A percentile compares a stretch with the other conserved stretches of the same genome.
These are phyloP conservation scores for Drosophila kepulauana DNA, from an alignment of 1,140 invertebrate species.

Conservation along the genomic window DNA sequence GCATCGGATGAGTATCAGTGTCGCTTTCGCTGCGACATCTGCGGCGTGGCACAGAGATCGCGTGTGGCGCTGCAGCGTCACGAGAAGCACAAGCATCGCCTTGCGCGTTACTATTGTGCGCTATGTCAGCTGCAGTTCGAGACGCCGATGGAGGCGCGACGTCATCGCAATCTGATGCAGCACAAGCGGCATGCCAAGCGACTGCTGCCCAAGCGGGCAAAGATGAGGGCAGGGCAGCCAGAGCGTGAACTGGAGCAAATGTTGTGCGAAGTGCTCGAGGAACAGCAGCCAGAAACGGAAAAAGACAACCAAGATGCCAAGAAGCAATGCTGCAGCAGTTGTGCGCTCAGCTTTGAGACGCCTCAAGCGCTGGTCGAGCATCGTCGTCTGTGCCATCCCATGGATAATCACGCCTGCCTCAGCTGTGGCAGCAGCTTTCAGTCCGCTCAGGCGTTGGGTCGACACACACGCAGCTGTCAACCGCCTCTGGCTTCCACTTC, in stretches of 20 bases:
- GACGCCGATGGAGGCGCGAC: constrained; percentile 87
- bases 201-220: not conserved
- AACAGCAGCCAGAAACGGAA: constrained; percentile 42
- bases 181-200: constrained; percentile 81
- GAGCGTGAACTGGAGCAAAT: constrained; percentile 52
- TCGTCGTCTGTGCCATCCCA: constrained; percentile 85
- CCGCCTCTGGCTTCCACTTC: constrained; percentile 78
- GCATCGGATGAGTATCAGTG: constrained; percentile 89
- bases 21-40: constrained; percentile 87
- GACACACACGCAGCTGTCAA: constrained; percentile 88
- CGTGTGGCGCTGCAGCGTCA: constrained; percentile 89
- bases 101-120: constrained; percentile 88
- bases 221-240: not conserved
- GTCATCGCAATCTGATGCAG: constrained; percentile 88
- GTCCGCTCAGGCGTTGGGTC: constrained; percentile 90
- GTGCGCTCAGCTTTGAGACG: constrained; percentile 84
- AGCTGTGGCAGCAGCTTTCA: constrained; percentile 89
- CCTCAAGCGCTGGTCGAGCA: constrained; percentile 89
- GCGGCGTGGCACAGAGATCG: constrained; percentile 87
- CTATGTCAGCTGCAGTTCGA: constrained; percentile 89
- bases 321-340: constrained; percentile 35
- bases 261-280: constrained; percentile 52
- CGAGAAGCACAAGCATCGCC: constrained; percentile 86
- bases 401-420: constrained; percentile 87
- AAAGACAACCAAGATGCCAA: constrained; percentile 40